A percentile compares a stretch with the other conserved stretches of the same genome.
Conservation (phyloP, 2,888 invertebrate genomes). For the Cheilosia scutellata region DNA sequence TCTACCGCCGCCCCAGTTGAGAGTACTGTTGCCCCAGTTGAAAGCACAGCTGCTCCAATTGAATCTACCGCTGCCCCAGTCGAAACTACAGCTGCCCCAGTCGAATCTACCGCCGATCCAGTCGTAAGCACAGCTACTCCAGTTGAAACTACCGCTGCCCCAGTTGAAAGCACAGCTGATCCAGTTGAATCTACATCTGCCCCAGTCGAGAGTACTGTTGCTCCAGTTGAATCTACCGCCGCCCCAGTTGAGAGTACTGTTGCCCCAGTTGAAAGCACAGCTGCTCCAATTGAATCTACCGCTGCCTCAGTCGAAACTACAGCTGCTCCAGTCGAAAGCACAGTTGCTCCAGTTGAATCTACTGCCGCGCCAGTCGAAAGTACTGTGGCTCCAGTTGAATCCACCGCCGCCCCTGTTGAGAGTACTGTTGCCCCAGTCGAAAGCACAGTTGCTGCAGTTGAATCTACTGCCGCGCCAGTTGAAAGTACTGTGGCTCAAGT, state of each 20-base stretch:
- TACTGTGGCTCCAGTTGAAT: conserved; percentile 3
- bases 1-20: neutral
- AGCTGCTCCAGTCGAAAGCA: neutral
- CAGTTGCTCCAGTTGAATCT: neutral
- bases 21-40: neutral
- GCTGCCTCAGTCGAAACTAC: too few relatives aligned
- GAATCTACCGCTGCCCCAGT: conserved; percentile 16
- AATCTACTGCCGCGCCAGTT: neutral
- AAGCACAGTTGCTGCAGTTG: neutral
- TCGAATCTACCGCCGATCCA: conserved; percentile 4
- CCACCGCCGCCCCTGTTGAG: conserved; percentile 1
- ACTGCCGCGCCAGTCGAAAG: conserved; percentile 4
- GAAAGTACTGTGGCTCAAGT: neutral
- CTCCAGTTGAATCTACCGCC: neutral
- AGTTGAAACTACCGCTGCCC: conserved; percentile 2
- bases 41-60: neutral
- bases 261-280: conserved; percentile 30
- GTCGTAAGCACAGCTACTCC: conserved; percentile 1
- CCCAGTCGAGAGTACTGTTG: neutral
- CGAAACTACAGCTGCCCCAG: conserved; percentile 7
- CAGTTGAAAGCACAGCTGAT: neutral
- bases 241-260: conserved; percentile 7
- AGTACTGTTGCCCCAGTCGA: too few relatives aligned
- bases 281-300: conserved; percentile 15
- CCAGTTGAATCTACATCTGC: neutral